Conservation (phyloP, 92 coral and sea anemone species). For the Actinostola sp. region DNA sequence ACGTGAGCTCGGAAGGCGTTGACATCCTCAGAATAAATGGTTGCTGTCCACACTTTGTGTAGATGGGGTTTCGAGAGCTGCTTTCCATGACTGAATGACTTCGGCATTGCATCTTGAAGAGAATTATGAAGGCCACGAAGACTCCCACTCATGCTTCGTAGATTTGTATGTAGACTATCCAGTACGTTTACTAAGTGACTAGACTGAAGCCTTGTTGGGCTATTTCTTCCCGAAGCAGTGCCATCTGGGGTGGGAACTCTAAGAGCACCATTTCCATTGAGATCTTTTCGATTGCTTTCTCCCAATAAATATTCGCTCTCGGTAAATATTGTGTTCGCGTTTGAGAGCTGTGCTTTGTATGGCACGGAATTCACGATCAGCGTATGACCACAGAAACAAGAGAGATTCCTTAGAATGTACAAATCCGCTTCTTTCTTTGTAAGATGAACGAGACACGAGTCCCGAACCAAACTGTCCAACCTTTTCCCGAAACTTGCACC, state of each 20-base stretch:
- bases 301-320: constrained; percentile 22
- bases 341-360: background rate
- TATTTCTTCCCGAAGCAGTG: background rate
- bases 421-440: constrained; percentile 18
- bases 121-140: constrained; percentile 2
- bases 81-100: constrained; percentile 39
- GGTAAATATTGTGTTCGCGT: constrained; percentile 6
- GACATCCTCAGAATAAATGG: constrained; percentile 13
- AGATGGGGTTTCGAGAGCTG: background rate
- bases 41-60: constrained; percentile 5
- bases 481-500: constrained; percentile 8
- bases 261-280: background rate
- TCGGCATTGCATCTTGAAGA: constrained; percentile 20
- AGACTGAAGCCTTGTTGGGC: constrained; percentile 18
- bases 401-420: constrained; percentile 17
- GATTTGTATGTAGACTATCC: constrained; percentile 32
- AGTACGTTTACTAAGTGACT: constrained; percentile 12
- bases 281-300: constrained; percentile 8
- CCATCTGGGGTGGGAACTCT: constrained; percentile 7
- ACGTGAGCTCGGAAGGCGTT: constrained; percentile 21
- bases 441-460: constrained; percentile 15
- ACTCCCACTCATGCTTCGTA: constrained; percentile 8
- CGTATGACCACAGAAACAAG: background rate
- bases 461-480: constrained; percentile 8
- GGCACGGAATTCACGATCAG: constrained; percentile 20